Evolutionary conservation across 2,888 invertebrate species (phyloP).

Genomic region (Tortricodes alternella): DNA sequence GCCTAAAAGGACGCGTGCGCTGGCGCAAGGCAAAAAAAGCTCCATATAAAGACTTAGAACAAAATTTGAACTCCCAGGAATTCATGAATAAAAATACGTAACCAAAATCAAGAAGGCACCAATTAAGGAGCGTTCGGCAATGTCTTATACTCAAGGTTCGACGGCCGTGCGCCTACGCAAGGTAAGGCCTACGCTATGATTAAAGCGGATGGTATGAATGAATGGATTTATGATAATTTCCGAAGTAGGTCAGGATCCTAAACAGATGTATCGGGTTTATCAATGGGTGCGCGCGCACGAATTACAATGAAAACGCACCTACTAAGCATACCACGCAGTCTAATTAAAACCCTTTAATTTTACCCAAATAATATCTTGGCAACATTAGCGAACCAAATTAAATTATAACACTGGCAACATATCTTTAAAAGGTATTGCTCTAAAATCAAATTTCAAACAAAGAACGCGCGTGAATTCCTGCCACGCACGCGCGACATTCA

Average conservation of each 20-base stretch:
- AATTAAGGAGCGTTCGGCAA: slow-evolving; percentile 60
- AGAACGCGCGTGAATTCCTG: slow-evolving; percentile 34
- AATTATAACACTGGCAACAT: slow-evolving; percentile 1
- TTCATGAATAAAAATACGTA: slow-evolving; percentile 72
- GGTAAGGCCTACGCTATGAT: slow-evolving; percentile 41
- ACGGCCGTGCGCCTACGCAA: slow-evolving; percentile 36
- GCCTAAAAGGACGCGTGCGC: slow-evolving; percentile 55
- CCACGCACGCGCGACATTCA: slow-evolving; percentile 45
- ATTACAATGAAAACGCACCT: slow-evolving; percentile 17
- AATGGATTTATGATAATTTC: slow-evolving; percentile 44
- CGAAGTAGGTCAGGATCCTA: slow-evolving; percentile 39
- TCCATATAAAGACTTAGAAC: slow-evolving; percentile 14
- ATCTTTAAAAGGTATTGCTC: slow-evolving; percentile 26
- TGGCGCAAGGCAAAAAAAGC: slow-evolving; percentile 28
- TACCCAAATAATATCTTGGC: not conserved
- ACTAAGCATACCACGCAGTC: slow-evolving; percentile 7
- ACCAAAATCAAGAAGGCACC: slow-evolving; percentile 63
- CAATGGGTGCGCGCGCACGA: slow-evolving; percentile 30
- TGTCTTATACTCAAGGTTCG: slow-evolving; percentile 51
- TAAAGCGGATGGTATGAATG: slow-evolving; percentile 42
- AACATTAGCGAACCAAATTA: not conserved
- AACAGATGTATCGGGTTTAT: slow-evolving; percentile 30
- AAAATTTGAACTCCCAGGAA: slow-evolving; percentile 43
- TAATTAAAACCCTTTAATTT: not conserved
- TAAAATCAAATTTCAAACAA: slow-evolving; percentile 35